A percentile compares a stretch with the other conserved stretches of the same genome.
Evolutionary conservation across 1,140 invertebrate species (phyloP).

Genomic region (Hylaeus anthracinus): DNA sequence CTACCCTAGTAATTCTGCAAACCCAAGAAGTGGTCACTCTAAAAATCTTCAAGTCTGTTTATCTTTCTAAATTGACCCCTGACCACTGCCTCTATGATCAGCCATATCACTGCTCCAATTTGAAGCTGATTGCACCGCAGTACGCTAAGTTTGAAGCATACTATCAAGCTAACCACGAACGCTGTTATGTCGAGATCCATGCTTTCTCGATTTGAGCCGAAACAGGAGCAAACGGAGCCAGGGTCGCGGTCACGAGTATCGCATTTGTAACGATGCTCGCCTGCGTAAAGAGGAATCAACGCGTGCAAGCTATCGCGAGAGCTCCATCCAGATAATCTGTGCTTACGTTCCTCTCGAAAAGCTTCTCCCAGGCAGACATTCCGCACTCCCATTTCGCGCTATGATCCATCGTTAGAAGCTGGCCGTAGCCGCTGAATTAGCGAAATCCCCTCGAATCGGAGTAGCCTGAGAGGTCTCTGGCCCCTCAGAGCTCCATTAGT

Average conservation of each 20-base stretch:
- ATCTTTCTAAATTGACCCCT: too few relatives aligned
- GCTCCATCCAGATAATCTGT: constrained; percentile 42
- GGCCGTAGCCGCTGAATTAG: constrained; percentile 41
- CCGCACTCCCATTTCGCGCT: constrained; percentile 44
- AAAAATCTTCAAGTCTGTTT: too few relatives aligned
- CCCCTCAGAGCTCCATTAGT: constrained; percentile 55
- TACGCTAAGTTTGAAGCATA: too few relatives aligned
- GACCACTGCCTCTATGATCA: too few relatives aligned
- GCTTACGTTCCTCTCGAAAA: constrained; percentile 25
- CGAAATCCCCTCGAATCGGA: constrained; percentile 58
- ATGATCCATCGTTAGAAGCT: constrained; percentile 50
- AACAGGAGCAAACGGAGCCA: neutral
- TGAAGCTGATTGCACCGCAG: too few relatives aligned
- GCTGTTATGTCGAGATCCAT: too few relatives aligned
- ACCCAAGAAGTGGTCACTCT: too few relatives aligned
- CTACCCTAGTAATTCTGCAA: too few relatives aligned
- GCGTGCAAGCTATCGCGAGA: neutral
- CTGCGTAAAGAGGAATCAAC: constrained; percentile 21
- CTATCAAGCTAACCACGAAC: too few relatives aligned
- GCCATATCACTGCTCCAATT: too few relatives aligned
- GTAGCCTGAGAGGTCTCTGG: constrained; percentile 14
- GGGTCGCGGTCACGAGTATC: neutral
- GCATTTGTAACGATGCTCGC: neutral
- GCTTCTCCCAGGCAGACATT: constrained; percentile 15
- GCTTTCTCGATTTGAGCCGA: neutral